Evolutionary conservation across 2,113 vertebrate genomes (phyloP), one percentile per base, ranked within the genome.

Genomic region (Nymphicus hollandicus): DNA sequence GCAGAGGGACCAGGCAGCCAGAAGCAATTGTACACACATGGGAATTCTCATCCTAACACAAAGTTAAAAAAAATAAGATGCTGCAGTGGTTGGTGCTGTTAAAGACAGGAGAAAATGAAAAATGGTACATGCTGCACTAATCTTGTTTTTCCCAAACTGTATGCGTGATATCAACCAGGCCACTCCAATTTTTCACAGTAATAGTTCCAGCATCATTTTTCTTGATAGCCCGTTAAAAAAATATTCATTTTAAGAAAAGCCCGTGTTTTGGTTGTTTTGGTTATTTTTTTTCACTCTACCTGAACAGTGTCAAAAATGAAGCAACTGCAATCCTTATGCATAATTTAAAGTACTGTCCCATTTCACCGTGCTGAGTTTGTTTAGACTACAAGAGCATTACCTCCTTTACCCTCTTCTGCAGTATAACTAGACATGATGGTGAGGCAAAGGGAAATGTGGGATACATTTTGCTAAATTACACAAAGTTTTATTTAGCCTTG

Each of bases 331-430:
- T 60, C 79, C 81, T 94, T 78, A 96, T 93, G 72, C 80, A 96
- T 97, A 93, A 96, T 94, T 97, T 81, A 95, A 93, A 83, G 61
- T 52, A 72, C 72, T 79, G 82, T 79, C 88, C 93, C 86, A 89
- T 69, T 97, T 92, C 94, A 91, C 84, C 1, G 0, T 37, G 80
- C 71, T 74, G 86, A 88, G 73, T 74, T 93, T 94, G 88, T 95
- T 96, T 96, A 94, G 87, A 83, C 84, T 87, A 78, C 47, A 92
- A 68, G 78, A 95, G 78, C 86, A 52, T 95, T 66, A 86, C 81
- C 94, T 97, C 87, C 89, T 76, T 96, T 92, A 81, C 71, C 93
- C 89, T 91, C 52, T 52, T 55, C 91, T 91, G 85, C 86, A 81
- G 29, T 27, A 20, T 78, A 88, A 92, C 69, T 13, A 95, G 93